Percentiles rank a stretch among this genome's conserved stretches.
Conservation (phyloP, 2,113 vertebrate genomes). For the Dunckerocampus dactyliophorus region DNA sequence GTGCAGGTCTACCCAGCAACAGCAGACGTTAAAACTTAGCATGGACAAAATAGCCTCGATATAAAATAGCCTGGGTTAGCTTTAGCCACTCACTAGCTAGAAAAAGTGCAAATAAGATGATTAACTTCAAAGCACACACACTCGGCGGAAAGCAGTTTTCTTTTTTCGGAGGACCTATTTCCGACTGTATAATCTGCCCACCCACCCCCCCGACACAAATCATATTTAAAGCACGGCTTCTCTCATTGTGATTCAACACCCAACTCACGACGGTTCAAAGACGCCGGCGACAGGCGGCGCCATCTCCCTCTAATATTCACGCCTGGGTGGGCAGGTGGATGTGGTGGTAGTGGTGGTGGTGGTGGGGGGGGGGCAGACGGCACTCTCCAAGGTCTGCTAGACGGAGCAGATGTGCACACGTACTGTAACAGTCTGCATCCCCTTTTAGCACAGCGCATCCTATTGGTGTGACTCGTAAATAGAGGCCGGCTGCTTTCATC, state of each 20-base stretch:
- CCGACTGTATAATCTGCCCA: slow-evolving; percentile 69
- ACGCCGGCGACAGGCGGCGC: slow-evolving; percentile 35
- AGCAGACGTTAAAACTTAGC: no score
- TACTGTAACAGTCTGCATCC: slow-evolving; percentile 52
- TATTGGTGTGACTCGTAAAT: slow-evolving; percentile 69
- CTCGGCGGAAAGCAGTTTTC: slow-evolving; percentile 29
- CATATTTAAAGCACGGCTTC: slow-evolving; percentile 64
- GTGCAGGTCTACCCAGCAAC: no score
- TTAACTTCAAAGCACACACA: slow-evolving; percentile 63
- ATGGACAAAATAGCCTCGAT: no score
- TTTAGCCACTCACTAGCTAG: neutral
- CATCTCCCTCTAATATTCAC: slow-evolving; percentile 51
- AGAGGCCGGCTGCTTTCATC: slow-evolving; percentile 69
- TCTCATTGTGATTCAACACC: slow-evolving; percentile 71
- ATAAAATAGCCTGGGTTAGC: no score
- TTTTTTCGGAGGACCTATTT: slow-evolving; percentile 54
- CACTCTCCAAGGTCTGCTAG: slow-evolving; percentile 49
- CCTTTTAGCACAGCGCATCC: slow-evolving; percentile 23
- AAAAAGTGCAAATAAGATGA: slow-evolving; percentile 59
- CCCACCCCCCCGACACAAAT: slow-evolving; percentile 47
- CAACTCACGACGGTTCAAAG: slow-evolving; percentile 62
- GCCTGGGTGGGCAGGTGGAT: slow-evolving; percentile 54
- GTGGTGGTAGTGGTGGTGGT: no score
- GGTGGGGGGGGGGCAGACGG: slow-evolving; percentile 22
- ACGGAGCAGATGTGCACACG: slow-evolving; percentile 41